phyloP scores from a whole-genome alignment of 2,113 vertebrate species.

The Ceyx margarethae region DNA sequence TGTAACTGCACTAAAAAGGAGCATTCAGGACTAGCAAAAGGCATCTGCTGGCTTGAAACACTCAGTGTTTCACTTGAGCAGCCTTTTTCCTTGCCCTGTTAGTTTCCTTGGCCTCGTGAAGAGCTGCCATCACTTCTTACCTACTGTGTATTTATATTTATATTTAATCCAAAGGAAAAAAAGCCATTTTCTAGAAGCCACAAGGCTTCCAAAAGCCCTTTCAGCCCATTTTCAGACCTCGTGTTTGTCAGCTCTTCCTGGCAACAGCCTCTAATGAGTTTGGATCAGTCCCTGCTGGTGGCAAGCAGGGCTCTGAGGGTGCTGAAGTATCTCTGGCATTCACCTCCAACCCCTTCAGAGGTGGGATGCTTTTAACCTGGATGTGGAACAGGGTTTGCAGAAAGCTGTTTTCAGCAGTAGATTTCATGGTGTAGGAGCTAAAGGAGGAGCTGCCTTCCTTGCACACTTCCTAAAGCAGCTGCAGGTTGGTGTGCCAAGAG shows the following conservation, averaged over 20 bases:
- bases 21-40: background rate
- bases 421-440: background rate
- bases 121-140: background rate
- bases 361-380: background rate
- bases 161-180: background rate
- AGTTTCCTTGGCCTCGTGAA: background rate
- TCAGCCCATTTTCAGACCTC: conserved; percentile 27
- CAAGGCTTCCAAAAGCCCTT: background rate
- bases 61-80: background rate
- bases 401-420: background rate
- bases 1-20: conserved; percentile 11
- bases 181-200: background rate
- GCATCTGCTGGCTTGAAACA: conserved; percentile 1
- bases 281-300: background rate
- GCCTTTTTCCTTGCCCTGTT: conserved; percentile 1
- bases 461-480: background rate
- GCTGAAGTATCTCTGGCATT: background rate
- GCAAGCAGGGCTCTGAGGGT: background rate
- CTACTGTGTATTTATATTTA: background rate
- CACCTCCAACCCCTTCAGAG: background rate
- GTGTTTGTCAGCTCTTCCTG: conserved; percentile 46
- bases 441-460: background rate
- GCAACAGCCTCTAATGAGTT: conserved; percentile 28
- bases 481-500: background rate
- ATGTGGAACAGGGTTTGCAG: background rate